phyloP scores from a whole-genome alignment of 2,797 vertebrate genomes.

The Coracias cyanogaster region DNA sequence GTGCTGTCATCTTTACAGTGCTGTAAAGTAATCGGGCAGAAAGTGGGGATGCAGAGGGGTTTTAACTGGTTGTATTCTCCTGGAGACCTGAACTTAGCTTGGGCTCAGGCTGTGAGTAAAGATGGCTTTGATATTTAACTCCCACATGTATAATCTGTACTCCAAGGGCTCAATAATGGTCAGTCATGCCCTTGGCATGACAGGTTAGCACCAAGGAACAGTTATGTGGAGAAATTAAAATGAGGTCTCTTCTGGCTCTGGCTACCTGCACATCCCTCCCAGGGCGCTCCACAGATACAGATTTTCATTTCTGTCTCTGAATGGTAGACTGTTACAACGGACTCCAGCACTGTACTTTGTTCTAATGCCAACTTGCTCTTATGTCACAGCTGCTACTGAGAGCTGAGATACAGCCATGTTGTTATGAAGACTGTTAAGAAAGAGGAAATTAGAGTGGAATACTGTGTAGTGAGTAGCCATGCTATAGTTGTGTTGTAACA shows the following conservation, averaged over 20 bases:
- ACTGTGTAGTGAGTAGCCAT: conserved; percentile 52
- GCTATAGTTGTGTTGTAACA: not conserved
- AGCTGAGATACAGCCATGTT: conserved; percentile 18
- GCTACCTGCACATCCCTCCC: not conserved
- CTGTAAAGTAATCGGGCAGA: rapidly evolving
- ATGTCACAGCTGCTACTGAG: conserved; percentile 44
- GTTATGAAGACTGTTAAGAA: conserved; percentile 55
- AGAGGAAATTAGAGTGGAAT: conserved; percentile 40
- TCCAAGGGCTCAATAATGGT: not conserved
- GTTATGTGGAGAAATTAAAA: not conserved
- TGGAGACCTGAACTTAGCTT: not conserved
- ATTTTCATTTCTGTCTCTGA: not conserved
- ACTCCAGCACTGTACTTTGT: conserved; percentile 18
- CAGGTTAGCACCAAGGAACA: not conserved
- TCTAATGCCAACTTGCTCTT: conserved; percentile 46
- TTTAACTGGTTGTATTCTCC: not conserved
- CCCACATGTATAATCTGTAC: rapidly evolving
- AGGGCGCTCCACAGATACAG: not conserved
- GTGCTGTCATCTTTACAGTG: rapidly evolving
- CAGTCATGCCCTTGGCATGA: rapidly evolving
- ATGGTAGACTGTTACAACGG: not conserved
- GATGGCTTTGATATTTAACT: not conserved
- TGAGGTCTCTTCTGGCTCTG: rapidly evolving
- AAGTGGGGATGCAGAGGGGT: not conserved
- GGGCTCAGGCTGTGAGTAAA: not conserved